A percentile compares a stretch with the other conserved stretches of the same genome.
Conservation (phyloP, 2,888 invertebrate genomes). For the Lacanobia oleracea region DNA sequence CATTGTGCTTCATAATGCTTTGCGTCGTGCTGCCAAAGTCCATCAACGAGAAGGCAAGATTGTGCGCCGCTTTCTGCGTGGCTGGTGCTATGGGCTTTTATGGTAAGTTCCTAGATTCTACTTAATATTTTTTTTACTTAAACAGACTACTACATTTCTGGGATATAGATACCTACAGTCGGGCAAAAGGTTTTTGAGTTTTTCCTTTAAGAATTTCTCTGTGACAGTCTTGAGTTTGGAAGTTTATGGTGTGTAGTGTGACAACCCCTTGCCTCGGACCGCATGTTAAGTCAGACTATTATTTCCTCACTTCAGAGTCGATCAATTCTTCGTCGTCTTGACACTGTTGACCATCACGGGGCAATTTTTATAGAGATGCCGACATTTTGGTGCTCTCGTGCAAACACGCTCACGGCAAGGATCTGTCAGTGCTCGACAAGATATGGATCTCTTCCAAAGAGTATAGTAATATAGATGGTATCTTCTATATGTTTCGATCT, state of each 20-base stretch:
- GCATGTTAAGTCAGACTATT: too few species aligned
- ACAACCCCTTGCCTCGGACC: too few species aligned
- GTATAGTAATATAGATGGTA: too few species aligned
- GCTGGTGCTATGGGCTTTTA: slow-evolving; percentile 90
- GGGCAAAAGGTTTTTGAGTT: too few species aligned
- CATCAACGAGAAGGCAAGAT: slow-evolving; percentile 82
- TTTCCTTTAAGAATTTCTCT: too few species aligned
- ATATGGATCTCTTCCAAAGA: too few species aligned
- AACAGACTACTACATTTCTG: not conserved
- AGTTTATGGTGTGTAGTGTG: too few species aligned
- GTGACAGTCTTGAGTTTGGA: too few species aligned
- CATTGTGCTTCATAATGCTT: slow-evolving; percentile 84
- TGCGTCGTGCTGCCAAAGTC: slow-evolving; percentile 84
- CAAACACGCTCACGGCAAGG: not conserved
- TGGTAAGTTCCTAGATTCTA: slow-evolving; percentile 78
- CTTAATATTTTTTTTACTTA: not conserved
- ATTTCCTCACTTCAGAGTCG: not conserved
- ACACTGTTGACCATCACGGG: not conserved
- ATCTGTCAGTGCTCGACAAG: not conserved
- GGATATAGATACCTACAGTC: too few species aligned
- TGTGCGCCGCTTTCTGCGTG: slow-evolving; percentile 86
- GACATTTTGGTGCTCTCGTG: too few species aligned
- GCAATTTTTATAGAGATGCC: not conserved
- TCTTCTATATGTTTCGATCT: not conserved
- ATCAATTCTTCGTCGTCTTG: not conserved